Evolutionary conservation across 2,113 vertebrate species (phyloP).

Genomic region (Rhombomys opimus): DNA sequence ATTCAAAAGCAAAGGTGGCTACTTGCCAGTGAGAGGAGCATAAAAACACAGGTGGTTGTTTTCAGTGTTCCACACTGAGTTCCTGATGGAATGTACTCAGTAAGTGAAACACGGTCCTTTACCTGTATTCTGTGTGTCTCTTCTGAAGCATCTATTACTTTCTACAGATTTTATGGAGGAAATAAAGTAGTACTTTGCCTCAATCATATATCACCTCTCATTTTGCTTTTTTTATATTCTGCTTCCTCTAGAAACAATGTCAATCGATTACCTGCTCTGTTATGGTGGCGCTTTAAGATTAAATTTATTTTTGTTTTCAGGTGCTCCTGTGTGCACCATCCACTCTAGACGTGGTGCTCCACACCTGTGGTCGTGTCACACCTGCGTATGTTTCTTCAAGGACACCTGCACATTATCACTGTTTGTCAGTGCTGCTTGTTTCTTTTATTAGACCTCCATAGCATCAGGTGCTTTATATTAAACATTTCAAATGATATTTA

Average conservation of each 20-base stretch:
- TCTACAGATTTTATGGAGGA: neutral
- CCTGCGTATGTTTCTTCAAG: neutral
- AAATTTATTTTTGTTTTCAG: neutral
- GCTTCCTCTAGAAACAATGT: neutral
- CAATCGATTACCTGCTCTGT: neutral
- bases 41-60: neutral
- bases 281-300: neutral
- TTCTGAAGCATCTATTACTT: neutral
- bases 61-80: neutral
- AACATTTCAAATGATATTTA: neutral
- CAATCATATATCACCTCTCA: neutral
- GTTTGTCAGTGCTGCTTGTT: neutral
- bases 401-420: neutral
- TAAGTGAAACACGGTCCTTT: neutral
- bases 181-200: neutral
- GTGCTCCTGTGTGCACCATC: neutral
- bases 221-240: neutral
- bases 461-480: neutral
- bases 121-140: neutral
- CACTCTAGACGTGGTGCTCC: rapidly evolving
- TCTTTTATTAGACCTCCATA: neutral
- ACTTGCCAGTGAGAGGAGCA: neutral
- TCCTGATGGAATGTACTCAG: neutral
- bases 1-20: neutral
- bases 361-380: neutral